Base-by-base conservation (phyloP, 2,113 vertebrate genomes). In the Marcusenius ussheri region DNA sequence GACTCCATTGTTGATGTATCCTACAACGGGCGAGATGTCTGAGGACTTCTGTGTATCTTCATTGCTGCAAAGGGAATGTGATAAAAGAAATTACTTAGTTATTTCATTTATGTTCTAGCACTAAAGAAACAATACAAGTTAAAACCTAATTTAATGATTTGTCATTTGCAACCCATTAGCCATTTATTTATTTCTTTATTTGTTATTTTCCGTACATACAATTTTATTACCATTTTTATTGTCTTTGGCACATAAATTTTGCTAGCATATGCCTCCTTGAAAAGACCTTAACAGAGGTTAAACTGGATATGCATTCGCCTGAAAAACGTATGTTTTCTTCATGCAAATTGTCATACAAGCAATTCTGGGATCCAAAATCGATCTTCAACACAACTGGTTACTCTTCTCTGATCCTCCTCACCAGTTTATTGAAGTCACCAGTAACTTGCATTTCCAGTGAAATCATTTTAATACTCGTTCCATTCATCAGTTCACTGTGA, bases 201-300 rank as follows among this genome's bases (percentile, higher is more conserved):
- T 83, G 19, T 1, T 83, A 24, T 42, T 83, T 84, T 84, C 46
- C 21, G 6, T n/a, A 47, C 83, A 15, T 88, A 47, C 47, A 80
- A 31, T 89, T 89, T 77, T 80, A 80, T 89, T 42, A 49, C 47
- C 62, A 19, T 80, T 89, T 51, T 89, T 51, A 50, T 89, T 89
- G 10, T n/a, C 27, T 89, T 50, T 89, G 88, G 47, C n/a, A 9
- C 3, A 31, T 89, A 31, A 42, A 47, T 50, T 50, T 83, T 31
- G 74, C 70, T 35, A 10, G 77, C 88, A 83, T 74, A 89, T 42
- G 31, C 51, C 56, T 89, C 88, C 45, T 31, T 89, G 74, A 53
- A 80, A 80, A 39, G 15, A 50, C 45, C 45, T 19, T 49, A 45
- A 51, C 88, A 83, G 31, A 89, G 74, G 49, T 53, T 47, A 89